A percentile compares a stretch with the other conserved stretches of the same genome.
Evolutionary conservation across 2,113 vertebrate species (phyloP).

Genomic region (Centropus unirufus): DNA sequence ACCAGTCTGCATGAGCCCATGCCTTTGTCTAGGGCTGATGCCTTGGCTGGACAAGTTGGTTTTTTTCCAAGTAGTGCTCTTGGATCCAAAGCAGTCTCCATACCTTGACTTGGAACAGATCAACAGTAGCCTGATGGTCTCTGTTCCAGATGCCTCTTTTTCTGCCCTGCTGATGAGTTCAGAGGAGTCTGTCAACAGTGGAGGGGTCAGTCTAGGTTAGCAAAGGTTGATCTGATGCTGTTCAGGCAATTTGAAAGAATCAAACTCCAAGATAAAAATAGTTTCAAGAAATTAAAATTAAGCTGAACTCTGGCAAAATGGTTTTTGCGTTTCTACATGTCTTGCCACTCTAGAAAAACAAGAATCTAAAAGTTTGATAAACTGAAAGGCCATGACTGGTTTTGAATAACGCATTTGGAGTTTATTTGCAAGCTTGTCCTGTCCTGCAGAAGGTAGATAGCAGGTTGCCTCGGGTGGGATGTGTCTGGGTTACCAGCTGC

Average conservation of each 20-base stretch:
- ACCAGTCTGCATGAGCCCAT: background rate
- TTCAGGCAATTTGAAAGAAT: background rate
- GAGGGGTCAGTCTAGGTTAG: slow-evolving; percentile 4
- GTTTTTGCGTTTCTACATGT: background rate
- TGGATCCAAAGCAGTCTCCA: background rate
- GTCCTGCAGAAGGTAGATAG: background rate
- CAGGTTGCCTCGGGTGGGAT: background rate
- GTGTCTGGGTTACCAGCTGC: background rate
- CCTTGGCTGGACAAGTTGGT: background rate
- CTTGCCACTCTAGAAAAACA: background rate
- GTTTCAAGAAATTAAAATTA: background rate
- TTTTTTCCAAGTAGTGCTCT: background rate
- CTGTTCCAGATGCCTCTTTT: slow-evolving; percentile 20
- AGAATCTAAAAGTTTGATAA: background rate
- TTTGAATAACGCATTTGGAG: background rate
- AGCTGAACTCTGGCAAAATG: background rate
- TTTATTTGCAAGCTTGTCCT: background rate
- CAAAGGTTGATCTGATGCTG: background rate
- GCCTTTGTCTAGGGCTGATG: background rate
- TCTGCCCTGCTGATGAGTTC: slow-evolving; percentile 18
- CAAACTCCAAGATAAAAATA: background rate
- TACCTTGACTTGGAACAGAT: background rate
- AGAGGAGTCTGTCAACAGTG: background rate
- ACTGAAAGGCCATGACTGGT: background rate
- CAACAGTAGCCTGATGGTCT: background rate